phyloP scores from a whole-genome alignment of 1,140 invertebrate genomes.

The Formica exsecta region DNA sequence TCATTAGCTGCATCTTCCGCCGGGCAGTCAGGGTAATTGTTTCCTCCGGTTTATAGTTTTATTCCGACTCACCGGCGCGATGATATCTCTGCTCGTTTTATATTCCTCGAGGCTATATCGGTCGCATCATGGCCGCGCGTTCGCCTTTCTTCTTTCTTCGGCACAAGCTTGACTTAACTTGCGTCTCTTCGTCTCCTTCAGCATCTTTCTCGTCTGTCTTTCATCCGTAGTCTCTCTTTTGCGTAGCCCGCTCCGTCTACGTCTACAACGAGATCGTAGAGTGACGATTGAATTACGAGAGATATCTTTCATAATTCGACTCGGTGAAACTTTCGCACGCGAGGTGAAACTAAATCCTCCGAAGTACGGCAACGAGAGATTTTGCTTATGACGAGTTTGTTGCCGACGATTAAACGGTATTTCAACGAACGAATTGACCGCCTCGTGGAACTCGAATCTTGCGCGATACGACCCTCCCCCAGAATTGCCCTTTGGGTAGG shows the following conservation, averaged over 20 bases:
- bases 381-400: conserved; percentile 6
- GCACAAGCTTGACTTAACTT: conserved; percentile 18
- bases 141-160: conserved; percentile 61
- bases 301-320: conserved; percentile 46
- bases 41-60: conserved; percentile 84
- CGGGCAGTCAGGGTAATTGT: conserved; percentile 81
- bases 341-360: conserved; percentile 32
- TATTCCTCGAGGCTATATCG: conserved; percentile 79
- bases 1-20: conserved; percentile 81
- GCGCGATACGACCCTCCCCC: neutral
- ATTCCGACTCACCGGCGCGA: conserved; percentile 79
- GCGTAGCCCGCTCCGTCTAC: neutral
- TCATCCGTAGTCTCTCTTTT: conserved; percentile 2
- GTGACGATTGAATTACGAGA: conserved; percentile 31
- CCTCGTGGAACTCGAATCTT: conserved; percentile 43
- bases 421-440: conserved; percentile 43
- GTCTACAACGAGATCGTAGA: conserved; percentile 1
- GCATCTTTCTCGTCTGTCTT: conserved; percentile 20
- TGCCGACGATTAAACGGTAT: conserved; percentile 50
- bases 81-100: conserved; percentile 82
- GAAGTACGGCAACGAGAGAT: conserved; percentile 37
- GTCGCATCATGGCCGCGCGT: conserved; percentile 70
- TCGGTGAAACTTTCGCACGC: conserved; percentile 5
- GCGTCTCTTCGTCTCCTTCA: conserved; percentile 36
- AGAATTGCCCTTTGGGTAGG: neutral